Percentiles rank a stretch among this genome's conserved stretches.
Conservation (phyloP, 1,140 invertebrate species). For the Oryctes rhinoceros region DNA sequence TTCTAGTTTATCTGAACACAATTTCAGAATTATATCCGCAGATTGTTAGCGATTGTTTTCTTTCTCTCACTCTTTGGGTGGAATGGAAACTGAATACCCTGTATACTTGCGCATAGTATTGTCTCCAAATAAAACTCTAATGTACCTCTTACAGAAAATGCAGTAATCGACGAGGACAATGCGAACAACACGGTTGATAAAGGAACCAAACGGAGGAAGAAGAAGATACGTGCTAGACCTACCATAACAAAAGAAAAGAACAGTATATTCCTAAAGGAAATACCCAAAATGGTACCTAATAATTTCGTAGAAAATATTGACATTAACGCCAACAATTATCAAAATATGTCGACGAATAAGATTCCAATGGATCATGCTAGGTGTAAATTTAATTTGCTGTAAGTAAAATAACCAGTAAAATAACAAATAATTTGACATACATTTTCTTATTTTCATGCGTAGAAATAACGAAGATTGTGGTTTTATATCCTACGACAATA, state of each 20-base stretch:
- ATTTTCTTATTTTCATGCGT: background rate
- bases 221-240: background rate
- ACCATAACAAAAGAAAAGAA: background rate
- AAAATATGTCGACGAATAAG: constrained; percentile 17
- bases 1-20: too few species aligned
- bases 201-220: background rate
- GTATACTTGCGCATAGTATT: background rate
- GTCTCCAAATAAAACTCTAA: background rate
- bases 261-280: background rate
- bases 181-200: background rate
- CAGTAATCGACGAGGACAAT: background rate
- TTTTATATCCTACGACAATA: background rate
- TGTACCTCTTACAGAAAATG: background rate
- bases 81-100: too few species aligned
- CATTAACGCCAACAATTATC: background rate
- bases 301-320: constrained; percentile 1
- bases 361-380: background rate
- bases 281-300: background rate
- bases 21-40: too few species aligned
- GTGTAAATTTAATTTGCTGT: constrained; percentile 24
- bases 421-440: too few species aligned
- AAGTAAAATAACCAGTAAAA: background rate
- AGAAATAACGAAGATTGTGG: background rate
- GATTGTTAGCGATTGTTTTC: too few species aligned
- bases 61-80: too few species aligned